These are phyloP conservation scores for Engystomops pustulosus DNA, from an alignment of 2,113 vertebrate genomes.

Conservation along the genomic window DNA sequence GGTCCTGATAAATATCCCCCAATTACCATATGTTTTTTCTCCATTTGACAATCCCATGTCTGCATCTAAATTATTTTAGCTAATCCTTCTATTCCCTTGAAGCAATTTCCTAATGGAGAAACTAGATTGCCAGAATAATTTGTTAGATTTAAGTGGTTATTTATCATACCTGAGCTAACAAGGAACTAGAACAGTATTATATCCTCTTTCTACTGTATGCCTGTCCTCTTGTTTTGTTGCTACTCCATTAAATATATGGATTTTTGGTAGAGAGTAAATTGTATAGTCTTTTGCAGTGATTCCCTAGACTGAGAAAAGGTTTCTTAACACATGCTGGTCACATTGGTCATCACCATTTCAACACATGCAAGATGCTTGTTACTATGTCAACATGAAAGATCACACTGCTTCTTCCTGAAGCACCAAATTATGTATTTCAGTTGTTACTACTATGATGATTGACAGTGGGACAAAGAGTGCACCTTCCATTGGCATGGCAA, in stretches of 20 bases:
- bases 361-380: constrained; percentile 30
- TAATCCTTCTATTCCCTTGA: constrained; percentile 43
- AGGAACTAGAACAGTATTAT: background rate
- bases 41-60: background rate
- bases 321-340: constrained; percentile 22
- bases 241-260: background rate
- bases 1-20: too few species aligned
- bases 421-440: constrained; percentile 40
- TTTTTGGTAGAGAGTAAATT: background rate
- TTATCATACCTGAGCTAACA: background rate
- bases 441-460: constrained; percentile 37
- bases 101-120: constrained; percentile 11
- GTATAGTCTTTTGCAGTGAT: background rate
- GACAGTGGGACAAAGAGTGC: constrained; percentile 38
- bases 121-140: constrained; percentile 40
- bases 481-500: constrained; percentile 47
- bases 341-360: constrained; percentile 18
- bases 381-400: constrained; percentile 50
- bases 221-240: background rate
- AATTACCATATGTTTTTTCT: constrained; percentile 5
- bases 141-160: background rate
- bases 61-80: constrained; percentile 40
- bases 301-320: background rate
- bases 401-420: constrained; percentile 36
- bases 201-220: background rate